Evolutionary conservation across 2,797 vertebrate genomes (phyloP).

Genomic region (Lateolabrax maculatus): DNA sequence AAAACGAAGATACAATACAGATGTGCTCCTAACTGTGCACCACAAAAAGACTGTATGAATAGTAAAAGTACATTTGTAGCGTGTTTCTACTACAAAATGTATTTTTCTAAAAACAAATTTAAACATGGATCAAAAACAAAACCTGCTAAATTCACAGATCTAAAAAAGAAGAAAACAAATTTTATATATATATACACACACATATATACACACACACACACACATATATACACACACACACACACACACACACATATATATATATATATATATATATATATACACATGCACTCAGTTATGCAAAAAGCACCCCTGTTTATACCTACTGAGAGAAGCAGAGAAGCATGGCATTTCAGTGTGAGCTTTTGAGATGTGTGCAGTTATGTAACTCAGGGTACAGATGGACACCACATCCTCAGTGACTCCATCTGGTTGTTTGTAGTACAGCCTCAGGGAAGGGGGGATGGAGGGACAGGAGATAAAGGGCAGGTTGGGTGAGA

Average conservation of each 20-base stretch:
- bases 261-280: no score
- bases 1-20: background rate
- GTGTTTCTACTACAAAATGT: background rate
- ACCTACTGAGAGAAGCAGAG: background rate
- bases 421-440: background rate
- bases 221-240: no score
- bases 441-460: conserved; percentile 8
- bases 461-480: background rate
- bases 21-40: background rate
- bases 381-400: conserved; percentile 26
- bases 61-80: background rate
- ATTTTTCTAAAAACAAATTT: background rate
- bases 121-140: no score
- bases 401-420: conserved; percentile 1
- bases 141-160: no score
- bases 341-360: conserved; percentile 6
- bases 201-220: no score
- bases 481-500: background rate
- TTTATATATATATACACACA: no score
- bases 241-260: no score
- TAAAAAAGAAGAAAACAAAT: no score
- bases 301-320: background rate
- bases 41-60: background rate
- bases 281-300: background rate
- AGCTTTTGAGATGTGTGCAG: conserved; percentile 2